Evolutionary conservation across 1,140 invertebrate genomes (phyloP), one percentile per base, ranked within the genome.

Genomic region (Trigoniulus corallinus): DNA sequence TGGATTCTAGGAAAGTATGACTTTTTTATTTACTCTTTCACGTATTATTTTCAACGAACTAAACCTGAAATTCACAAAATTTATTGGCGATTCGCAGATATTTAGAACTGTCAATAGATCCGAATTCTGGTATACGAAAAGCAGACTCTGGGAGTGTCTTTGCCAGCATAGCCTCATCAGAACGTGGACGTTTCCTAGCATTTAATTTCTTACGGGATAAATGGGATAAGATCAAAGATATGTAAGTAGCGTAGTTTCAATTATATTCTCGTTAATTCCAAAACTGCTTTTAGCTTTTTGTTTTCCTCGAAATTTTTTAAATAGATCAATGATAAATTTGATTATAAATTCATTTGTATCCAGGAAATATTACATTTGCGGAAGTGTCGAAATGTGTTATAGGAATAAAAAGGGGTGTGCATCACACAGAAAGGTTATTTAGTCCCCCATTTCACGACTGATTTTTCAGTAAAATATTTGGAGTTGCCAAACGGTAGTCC

Each of bases 1-100:
- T 86, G 84, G 77, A 70, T 88, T 34, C 63, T 88, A 0, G 79
- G 74, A 60, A 74, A 80, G 71, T 74, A 57, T 61, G 59, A 42
- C 4, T 21, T 24, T 44, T 44, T 44, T 42, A 29, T 50, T 13
- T 15, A 22, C 13, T 43, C 41, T 3, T 13, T 13, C 12, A 10
- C 15, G 39, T 3, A 10, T 4, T 43, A 7, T 39, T 49, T 47
- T 3, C 10, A 12, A 37, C 4, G 12, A 40, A 40, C 18, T 49
- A 7, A 20, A 21, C 18, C n/a, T 13, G 3, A 47, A 47, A 4
- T 42, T 37, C 15, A 42, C 4, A 40, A 3, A 44, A 49, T 40
- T 13, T 7, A 48, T 7, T n/a, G 12, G 10, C 26, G 26, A 7
- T 48, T 49, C 24, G 10, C 7, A 49, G 48, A 41, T 40, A 21